Evolutionary conservation across 2,113 vertebrate species (phyloP).

Genomic region (Poecilia latipinna): DNA sequence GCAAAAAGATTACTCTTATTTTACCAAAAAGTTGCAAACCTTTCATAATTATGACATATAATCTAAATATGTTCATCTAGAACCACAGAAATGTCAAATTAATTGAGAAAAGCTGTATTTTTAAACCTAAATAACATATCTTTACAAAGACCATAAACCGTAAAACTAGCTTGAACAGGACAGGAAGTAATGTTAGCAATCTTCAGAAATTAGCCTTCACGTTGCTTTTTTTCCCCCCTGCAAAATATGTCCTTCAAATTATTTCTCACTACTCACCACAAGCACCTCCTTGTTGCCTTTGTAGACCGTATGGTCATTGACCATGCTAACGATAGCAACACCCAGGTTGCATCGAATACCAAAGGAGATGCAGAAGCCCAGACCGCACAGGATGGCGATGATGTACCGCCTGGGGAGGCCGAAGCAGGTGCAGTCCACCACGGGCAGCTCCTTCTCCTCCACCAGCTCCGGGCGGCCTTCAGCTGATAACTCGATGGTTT

Average conservation of each 20-base stretch:
- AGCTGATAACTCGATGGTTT: constrained; percentile 90
- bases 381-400: constrained; percentile 91
- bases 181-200: not conserved
- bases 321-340: constrained; percentile 95
- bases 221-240: not conserved
- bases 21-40: too few relatives aligned
- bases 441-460: constrained; percentile 87
- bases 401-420: constrained; percentile 91
- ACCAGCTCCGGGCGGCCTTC: constrained; percentile 85
- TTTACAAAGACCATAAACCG: too few relatives aligned
- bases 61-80: too few relatives aligned
- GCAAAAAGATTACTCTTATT: too few relatives aligned
- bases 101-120: too few relatives aligned
- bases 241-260: not conserved
- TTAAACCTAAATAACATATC: too few relatives aligned
- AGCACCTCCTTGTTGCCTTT: constrained; percentile 87
- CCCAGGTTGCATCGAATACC: constrained; percentile 95
- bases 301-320: constrained; percentile 91
- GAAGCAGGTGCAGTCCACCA: constrained; percentile 92
- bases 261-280: constrained; percentile 78
- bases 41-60: too few relatives aligned
- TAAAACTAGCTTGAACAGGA: too few relatives aligned
- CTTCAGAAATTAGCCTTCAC: not conserved
- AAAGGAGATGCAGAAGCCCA: constrained; percentile 95
- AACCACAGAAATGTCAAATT: too few relatives aligned